Evolutionary conservation across 2,888 invertebrate species (phyloP), one percentile per base, ranked within the genome.

Genomic region (Pollenia amentaria): DNA sequence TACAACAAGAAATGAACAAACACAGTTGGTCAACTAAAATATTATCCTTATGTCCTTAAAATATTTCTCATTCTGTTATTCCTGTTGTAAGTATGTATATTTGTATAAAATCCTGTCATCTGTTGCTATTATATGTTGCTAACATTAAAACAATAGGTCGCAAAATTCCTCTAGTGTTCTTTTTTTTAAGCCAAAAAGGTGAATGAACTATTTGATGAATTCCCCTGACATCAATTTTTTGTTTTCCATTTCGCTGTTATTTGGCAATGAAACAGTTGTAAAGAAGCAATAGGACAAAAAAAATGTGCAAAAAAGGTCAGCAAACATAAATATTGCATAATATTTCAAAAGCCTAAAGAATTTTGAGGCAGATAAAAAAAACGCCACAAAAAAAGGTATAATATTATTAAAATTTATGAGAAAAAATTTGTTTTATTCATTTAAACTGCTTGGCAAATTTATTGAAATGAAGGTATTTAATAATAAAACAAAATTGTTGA

Each of bases 181-280:
- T 29, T 29, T 14, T 67, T n/a, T 65, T 60, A 51, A 21, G 60
- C 18, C 60, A 7, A 42, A 65, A 65, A 86, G 86, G 79, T 86
- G 79, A 86, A 86, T 80, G 86, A 86, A 86, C 86, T 79, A 77
- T 86, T 86, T 86, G 86, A 86, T 70, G 83, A 83, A 83, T 72
- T 80, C 76, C 79, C 77, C 78, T 67, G 84, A 60, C 55, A 40
- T 72, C 29, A 29, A 29, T 83, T 55, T 55, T 51, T 76, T 60
- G 44, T 38, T 62, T 16, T 16, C 16, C 53, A 29, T 46, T 38
- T 53, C 53, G 11, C 2, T 51, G 7, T 67, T 82, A 44, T 82
- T 81, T 75, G 81, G 81, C 75, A 75, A 82, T 82, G 75, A 82
- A 82, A 82, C 81, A 82, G 81, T 82, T 82, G 81, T 16, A 18